Percentiles rank a stretch among this genome's conserved stretches.
Evolutionary conservation across 2,797 vertebrate species (phyloP).

Genomic region (Potorous gilbertii): DNA sequence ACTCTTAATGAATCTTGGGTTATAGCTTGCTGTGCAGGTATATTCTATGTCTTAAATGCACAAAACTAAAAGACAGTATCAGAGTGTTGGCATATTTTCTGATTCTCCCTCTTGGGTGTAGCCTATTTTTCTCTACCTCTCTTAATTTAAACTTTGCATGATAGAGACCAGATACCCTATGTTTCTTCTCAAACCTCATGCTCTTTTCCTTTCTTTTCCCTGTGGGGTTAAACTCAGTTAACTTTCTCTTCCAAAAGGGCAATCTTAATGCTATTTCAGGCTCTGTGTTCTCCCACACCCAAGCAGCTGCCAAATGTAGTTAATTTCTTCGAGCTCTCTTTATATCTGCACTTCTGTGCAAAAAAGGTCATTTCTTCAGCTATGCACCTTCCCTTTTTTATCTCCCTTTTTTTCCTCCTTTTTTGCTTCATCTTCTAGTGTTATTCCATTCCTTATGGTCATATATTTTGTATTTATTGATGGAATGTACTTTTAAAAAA

Average conservation of each 20-base stretch:
- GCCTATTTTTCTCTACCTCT: not conserved
- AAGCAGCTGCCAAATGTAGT: not conserved
- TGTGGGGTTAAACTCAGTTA: not conserved
- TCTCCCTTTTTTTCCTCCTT: not conserved
- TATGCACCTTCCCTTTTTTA: not conserved
- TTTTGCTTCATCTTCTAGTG: not conserved
- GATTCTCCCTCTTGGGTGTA: not conserved
- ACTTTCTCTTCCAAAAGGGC: not conserved
- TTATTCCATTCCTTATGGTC: not conserved
- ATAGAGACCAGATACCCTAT: not conserved
- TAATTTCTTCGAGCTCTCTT: not conserved
- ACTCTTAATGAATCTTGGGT: not conserved
- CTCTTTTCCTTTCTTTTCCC: not conserved
- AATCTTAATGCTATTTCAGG: not conserved
- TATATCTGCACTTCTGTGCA: not conserved
- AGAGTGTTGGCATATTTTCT: not conserved
- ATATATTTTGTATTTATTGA: not conserved
- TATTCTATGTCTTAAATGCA: not conserved
- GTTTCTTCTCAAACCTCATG: not conserved
- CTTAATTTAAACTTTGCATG: not conserved
- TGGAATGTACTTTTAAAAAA: not conserved
- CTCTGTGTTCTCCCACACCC: slow-evolving; percentile 16
- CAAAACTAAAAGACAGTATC: not conserved
- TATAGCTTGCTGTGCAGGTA: not conserved
- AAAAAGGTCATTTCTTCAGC: not conserved